Evolutionary conservation across 2,113 vertebrate species (phyloP).

Genomic region (Tylochromis polylepis): DNA sequence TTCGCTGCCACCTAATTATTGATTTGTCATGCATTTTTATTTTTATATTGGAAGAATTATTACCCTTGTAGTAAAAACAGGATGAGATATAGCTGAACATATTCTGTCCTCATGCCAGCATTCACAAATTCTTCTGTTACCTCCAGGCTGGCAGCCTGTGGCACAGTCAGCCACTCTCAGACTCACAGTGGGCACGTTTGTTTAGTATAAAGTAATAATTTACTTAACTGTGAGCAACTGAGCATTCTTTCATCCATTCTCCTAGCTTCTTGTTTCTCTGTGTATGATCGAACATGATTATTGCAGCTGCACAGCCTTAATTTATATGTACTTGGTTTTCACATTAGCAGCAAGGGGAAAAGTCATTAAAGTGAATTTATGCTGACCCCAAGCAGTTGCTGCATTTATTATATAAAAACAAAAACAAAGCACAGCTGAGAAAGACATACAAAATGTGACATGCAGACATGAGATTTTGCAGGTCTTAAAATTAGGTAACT

Average conservation of each 20-base stretch:
- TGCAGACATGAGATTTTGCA: neutral
- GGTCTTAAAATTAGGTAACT: neutral
- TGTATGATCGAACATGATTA: conserved; percentile 30
- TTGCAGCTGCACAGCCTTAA: conserved; percentile 7
- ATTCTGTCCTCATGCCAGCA: neutral
- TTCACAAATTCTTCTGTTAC: neutral
- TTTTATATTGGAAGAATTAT: neutral
- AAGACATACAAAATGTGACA: neutral
- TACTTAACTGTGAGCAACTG: conserved; percentile 42
- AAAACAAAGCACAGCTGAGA: neutral
- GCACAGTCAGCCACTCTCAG: neutral
- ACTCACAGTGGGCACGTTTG: neutral
- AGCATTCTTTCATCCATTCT: conserved; percentile 12
- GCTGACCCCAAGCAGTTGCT: neutral
- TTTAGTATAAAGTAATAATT: conserved; percentile 28
- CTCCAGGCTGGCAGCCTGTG: neutral
- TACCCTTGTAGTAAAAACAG: neutral
- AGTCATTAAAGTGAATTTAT: conserved; percentile 1
- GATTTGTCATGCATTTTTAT: neutral
- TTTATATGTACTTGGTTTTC: conserved; percentile 27
- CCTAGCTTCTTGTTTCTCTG: neutral
- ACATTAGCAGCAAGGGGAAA: conserved; percentile 12
- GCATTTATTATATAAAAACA: neutral
- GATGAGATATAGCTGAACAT: neutral
- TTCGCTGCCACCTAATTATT: neutral